Conservation (phyloP, 2,113 vertebrate genomes). For the Elgaria multicarinata region DNA sequence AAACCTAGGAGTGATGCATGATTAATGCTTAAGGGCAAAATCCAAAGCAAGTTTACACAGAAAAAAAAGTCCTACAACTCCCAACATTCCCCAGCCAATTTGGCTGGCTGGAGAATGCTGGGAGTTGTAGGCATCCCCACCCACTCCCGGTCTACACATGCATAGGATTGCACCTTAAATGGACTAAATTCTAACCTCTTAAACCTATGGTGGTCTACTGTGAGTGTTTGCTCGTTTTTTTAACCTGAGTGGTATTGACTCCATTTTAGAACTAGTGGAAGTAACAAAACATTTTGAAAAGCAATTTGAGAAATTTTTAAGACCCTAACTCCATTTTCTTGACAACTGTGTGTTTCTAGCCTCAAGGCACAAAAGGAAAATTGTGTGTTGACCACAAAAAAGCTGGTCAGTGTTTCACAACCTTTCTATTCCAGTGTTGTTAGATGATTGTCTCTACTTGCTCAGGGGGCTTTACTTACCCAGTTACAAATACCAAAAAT, state of each 20-base stretch:
- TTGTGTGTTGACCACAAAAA: not conserved
- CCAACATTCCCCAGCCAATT: no score
- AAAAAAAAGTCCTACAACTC: no score
- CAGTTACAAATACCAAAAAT: not conserved
- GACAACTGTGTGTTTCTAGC: not conserved
- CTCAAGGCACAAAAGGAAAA: not conserved
- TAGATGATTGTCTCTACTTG: not conserved
- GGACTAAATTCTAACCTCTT: not conserved
- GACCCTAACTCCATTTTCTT: not conserved
- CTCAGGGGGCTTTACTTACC: not conserved
- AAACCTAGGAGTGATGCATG: not conserved
- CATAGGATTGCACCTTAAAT: no score
- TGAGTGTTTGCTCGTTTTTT: not conserved
- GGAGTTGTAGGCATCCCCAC: no score
- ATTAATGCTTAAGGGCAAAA: no score
- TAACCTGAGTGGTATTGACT: not conserved
- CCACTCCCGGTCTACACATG: no score
- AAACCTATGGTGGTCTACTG: not conserved
- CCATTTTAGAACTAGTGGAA: not conserved
- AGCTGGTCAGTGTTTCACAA: not conserved
- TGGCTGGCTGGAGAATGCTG: no score
- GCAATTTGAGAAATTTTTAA: not conserved
- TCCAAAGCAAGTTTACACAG: no score
- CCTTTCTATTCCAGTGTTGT: not conserved
- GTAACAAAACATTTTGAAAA: not conserved